Evolutionary conservation across 1,140 invertebrate genomes (phyloP).

Genomic region (Centruroides sculpturatus): DNA sequence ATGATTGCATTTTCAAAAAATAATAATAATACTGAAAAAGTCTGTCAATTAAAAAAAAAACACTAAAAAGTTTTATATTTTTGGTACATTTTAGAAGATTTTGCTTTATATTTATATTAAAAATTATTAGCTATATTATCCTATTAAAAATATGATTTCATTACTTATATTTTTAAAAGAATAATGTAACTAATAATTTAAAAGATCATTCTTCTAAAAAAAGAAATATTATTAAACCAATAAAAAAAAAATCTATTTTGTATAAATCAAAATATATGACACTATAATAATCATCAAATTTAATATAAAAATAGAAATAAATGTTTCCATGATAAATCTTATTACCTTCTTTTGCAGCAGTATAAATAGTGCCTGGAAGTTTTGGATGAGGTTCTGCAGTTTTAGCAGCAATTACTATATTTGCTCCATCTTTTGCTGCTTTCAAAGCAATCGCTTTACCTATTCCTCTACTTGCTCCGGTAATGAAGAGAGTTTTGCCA

Average conservation of each 20-base stretch:
- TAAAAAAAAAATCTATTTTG: not conserved
- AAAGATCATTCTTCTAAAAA: too few relatives aligned
- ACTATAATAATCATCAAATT: not conserved
- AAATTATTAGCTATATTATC: too few relatives aligned
- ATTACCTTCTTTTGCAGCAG: constrained; percentile 74
- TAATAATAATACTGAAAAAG: too few relatives aligned
- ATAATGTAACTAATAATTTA: too few relatives aligned
- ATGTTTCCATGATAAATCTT: not conserved
- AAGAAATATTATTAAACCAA: too few relatives aligned
- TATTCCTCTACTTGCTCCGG: constrained; percentile 92
- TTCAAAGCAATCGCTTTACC: constrained; percentile 93
- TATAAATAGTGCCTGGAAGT: constrained; percentile 94
- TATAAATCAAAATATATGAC: not conserved
- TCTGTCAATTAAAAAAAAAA: too few relatives aligned
- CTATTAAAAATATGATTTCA: too few relatives aligned
- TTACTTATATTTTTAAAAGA: too few relatives aligned
- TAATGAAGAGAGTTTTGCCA: constrained; percentile 84
- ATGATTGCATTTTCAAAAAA: too few relatives aligned
- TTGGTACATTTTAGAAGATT: too few relatives aligned
- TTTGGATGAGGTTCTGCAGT: constrained; percentile 93
- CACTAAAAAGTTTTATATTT: too few relatives aligned
- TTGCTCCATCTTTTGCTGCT: constrained; percentile 84
- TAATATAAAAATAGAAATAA: not conserved
- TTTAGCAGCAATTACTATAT: constrained; percentile 89
- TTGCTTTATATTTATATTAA: too few relatives aligned